Evolutionary conservation across 1,140 invertebrate species (phyloP).

Genomic region (Procambarus virginalis): DNA sequence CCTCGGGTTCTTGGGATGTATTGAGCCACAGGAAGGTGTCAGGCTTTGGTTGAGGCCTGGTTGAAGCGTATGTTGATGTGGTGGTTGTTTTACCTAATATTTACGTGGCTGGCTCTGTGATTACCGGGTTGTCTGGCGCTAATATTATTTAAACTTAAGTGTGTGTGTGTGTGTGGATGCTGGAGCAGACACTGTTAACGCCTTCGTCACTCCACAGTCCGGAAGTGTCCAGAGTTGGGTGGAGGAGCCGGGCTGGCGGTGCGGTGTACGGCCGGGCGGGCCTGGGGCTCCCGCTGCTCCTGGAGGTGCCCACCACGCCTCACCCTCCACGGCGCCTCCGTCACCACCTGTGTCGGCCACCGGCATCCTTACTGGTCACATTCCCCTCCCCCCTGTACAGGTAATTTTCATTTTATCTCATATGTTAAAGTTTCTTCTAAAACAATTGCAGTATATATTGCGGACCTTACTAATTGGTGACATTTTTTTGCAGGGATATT

Average conservation of each 20-base stretch:
- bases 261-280: slow-evolving; percentile 17
- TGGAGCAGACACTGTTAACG: neutral
- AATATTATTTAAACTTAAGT: neutral
- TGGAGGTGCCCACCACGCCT: slow-evolving; percentile 7
- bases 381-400: slow-evolving; percentile 13
- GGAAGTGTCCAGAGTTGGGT: slow-evolving; percentile 30
- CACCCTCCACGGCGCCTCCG: slow-evolving; percentile 7
- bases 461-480: too few species aligned
- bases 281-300: slow-evolving; percentile 37
- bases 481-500: too few species aligned
- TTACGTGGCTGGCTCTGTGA: too few species aligned
- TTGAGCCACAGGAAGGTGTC: too few species aligned
- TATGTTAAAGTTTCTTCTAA: too few species aligned
- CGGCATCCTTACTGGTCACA: slow-evolving; percentile 28
- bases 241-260: neutral
- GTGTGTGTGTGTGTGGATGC: neutral
- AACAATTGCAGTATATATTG: too few species aligned
- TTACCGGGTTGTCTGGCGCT: too few species aligned
- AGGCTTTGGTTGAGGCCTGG: too few species aligned
- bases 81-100: too few species aligned
- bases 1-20: too few species aligned
- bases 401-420: neutral
- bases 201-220: neutral
- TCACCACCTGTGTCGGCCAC: slow-evolving; percentile 35
- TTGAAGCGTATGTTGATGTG: too few species aligned